Evolutionary conservation across 2,797 vertebrate genomes (phyloP).

Genomic region (Acanthurus tractus): DNA sequence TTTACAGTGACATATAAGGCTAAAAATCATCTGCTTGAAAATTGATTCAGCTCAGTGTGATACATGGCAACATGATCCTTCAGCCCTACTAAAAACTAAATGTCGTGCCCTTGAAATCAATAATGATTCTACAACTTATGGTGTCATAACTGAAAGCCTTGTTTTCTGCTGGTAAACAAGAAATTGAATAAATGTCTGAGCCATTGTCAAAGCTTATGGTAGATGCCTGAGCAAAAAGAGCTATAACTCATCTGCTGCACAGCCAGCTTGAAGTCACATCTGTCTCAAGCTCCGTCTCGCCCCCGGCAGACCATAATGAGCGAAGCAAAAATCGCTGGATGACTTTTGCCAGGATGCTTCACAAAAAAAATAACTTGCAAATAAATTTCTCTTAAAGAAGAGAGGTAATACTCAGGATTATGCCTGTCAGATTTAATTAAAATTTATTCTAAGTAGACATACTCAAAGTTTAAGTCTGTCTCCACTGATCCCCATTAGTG

Average conservation of each 20-base stretch:
- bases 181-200: not conserved
- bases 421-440: not conserved
- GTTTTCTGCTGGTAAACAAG: not conserved
- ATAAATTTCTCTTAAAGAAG: not conserved
- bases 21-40: constrained; percentile 2
- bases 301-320: constrained; percentile 1
- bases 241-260: not conserved
- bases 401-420: not conserved
- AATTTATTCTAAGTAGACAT: not conserved
- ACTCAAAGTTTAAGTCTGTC: constrained; percentile 7
- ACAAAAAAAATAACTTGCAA: not conserved
- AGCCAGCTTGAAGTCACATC: constrained; percentile 7
- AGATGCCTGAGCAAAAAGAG: not conserved
- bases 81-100: not conserved
- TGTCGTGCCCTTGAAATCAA: not conserved
- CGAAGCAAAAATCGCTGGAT: not conserved
- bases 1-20: constrained; percentile 5
- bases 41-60: not conserved
- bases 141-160: not conserved
- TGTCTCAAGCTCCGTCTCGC: constrained; percentile 6
- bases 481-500: not conserved
- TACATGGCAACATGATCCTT: not conserved
- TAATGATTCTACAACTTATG: not conserved
- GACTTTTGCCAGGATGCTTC: not conserved
- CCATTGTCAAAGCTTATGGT: not conserved